Conservation (phyloP, 2,888 invertebrate genomes). For the Pedicia rivosa region DNA sequence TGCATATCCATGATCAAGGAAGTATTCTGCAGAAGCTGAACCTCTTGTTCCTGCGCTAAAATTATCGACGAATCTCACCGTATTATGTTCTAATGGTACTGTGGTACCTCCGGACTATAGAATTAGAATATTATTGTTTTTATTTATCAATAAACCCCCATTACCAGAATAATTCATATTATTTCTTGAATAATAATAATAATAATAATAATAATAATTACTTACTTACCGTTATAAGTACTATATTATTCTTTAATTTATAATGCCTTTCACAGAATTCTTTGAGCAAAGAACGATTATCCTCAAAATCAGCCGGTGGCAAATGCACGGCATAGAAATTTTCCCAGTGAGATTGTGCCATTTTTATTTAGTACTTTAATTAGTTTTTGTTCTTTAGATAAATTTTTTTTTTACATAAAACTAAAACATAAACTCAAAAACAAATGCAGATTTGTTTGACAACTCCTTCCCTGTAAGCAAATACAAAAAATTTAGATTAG, state of each 20-base stretch:
- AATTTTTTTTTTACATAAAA: too few relatives aligned
- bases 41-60: slow-evolving; percentile 96
- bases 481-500: too few relatives aligned
- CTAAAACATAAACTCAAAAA: too few relatives aligned
- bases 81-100: slow-evolving; percentile 90
- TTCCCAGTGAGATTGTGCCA: slow-evolving; percentile 48
- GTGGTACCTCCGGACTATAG: slow-evolving; percentile 89
- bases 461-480: too few relatives aligned
- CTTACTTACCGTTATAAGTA: slow-evolving; percentile 57
- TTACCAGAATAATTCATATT: slow-evolving; percentile 4
- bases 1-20: slow-evolving; percentile 70
- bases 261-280: slow-evolving; percentile 59
- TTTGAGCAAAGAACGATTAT: slow-evolving; percentile 50
- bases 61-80: slow-evolving; percentile 96
- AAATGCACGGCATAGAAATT: slow-evolving; percentile 68
- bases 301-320: slow-evolving; percentile 61
- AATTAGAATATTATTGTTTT: slow-evolving; percentile 8
- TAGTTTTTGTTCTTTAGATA: too few relatives aligned
- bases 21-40: slow-evolving; percentile 89
- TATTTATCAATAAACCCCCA: slow-evolving; percentile 3
- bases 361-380: slow-evolving; percentile 6
- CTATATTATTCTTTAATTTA: slow-evolving; percentile 51
- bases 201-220: slow-evolving; percentile 1
- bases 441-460: too few relatives aligned
- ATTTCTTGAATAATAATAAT: slow-evolving; percentile 1